Conservation (phyloP, 1,140 invertebrate species). For the Neodiprion virginianus region DNA sequence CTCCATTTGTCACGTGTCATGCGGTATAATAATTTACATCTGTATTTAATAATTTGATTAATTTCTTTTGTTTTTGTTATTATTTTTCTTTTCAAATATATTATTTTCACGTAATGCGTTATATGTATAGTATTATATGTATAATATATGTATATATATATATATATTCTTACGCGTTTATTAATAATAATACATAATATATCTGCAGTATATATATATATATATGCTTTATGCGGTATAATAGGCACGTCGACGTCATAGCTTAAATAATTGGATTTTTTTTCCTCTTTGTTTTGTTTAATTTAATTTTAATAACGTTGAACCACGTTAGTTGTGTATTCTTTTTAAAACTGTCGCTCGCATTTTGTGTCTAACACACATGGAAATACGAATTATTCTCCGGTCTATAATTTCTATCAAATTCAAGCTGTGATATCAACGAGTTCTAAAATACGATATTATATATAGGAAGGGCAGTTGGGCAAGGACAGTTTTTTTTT, state of each 20-base stretch:
- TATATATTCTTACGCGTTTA: neutral
- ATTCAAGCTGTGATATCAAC: conserved; percentile 7
- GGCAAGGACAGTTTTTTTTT: neutral
- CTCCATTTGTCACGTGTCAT: neutral
- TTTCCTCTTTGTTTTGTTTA: too few relatives aligned
- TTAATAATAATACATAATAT: neutral
- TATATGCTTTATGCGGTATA: conserved; percentile 4
- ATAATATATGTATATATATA: neutral
- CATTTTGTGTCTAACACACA: too few relatives aligned
- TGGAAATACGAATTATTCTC: neutral
- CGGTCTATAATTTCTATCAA: neutral
- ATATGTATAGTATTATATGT: neutral
- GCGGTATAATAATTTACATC: neutral
- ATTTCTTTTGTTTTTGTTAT: neutral
- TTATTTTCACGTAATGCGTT: neutral
- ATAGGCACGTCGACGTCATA: conserved; percentile 3
- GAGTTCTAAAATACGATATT: neutral
- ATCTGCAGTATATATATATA: neutral
- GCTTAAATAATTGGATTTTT: neutral
- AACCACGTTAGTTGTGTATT: too few relatives aligned
- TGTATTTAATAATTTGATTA: too few relatives aligned
- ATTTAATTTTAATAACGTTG: too few relatives aligned
- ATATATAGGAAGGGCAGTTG: neutral
- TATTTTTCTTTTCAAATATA: neutral
- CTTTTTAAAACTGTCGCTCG: too few relatives aligned